Percentiles rank a stretch among this genome's conserved stretches.
These are phyloP conservation scores for Apodemia hepburni DNA, from an alignment of 2,888 invertebrate species.

Conservation along the genomic window DNA sequence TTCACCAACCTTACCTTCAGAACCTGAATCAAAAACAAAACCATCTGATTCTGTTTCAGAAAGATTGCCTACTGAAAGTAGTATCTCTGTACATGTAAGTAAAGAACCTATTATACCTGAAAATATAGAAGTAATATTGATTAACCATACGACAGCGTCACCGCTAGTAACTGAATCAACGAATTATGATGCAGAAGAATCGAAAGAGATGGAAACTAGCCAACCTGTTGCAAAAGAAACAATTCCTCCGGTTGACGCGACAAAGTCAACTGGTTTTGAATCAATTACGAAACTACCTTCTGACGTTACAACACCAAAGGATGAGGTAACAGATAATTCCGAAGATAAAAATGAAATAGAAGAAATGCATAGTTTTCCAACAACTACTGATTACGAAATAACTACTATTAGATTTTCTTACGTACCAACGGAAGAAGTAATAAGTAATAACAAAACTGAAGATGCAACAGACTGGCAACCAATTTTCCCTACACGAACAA, in stretches of 20 bases:
- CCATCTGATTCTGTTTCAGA: slow-evolving; percentile 51
- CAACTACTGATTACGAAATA: slow-evolving; percentile 59
- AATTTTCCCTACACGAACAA: slow-evolving; percentile 52
- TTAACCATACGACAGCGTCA: background rate
- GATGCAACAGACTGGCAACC: slow-evolving; percentile 53
- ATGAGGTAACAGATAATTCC: slow-evolving; percentile 49
- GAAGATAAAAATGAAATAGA: slow-evolving; percentile 47
- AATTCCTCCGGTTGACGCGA: slow-evolving; percentile 53
- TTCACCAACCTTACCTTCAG: slow-evolving; percentile 37
- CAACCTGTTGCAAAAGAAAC: slow-evolving; percentile 40
- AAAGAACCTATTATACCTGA: slow-evolving; percentile 43
- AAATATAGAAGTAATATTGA: slow-evolving; percentile 26
- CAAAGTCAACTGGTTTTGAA: slow-evolving; percentile 67
- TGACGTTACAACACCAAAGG: slow-evolving; percentile 64
- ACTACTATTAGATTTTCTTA: slow-evolving; percentile 72
- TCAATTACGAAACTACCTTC: slow-evolving; percentile 72
- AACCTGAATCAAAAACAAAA: slow-evolving; percentile 37
- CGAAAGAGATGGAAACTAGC: slow-evolving; percentile 39
- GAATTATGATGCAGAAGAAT: slow-evolving; percentile 24
- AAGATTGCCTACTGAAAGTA: slow-evolving; percentile 56
- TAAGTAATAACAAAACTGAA: slow-evolving; percentile 38
- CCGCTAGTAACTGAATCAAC: background rate
- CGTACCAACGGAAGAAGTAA: slow-evolving; percentile 52
- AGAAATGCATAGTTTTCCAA: slow-evolving; percentile 36
- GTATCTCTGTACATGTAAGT: slow-evolving; percentile 53